A percentile compares a stretch with the other conserved stretches of the same genome.
Evolutionary conservation across 2,797 vertebrate species (phyloP).

Genomic region (Cossypha heuglini): DNA sequence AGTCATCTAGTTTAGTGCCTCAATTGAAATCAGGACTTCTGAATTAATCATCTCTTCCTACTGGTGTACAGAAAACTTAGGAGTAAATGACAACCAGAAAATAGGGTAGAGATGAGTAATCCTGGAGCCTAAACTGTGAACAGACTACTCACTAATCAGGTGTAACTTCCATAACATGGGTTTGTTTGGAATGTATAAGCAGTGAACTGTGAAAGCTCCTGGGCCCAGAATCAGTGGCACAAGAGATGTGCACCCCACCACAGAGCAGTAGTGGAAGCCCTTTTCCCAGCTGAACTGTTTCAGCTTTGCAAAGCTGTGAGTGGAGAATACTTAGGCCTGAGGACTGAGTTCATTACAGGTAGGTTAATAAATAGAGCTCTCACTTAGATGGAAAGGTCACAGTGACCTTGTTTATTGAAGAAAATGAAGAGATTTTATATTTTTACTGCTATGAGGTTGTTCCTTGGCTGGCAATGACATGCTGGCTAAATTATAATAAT

Average conservation of each 20-base stretch:
- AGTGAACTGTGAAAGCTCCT: neutral
- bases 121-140: neutral
- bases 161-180: neutral
- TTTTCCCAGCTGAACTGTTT: neutral
- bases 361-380: neutral
- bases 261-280: neutral
- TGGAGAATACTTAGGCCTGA: neutral
- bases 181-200: neutral
- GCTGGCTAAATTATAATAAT: neutral
- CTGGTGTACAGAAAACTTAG: neutral
- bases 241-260: rapidly evolving
- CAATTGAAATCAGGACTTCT: neutral
- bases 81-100: neutral
- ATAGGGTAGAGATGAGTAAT: neutral
- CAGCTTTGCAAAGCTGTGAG: neutral
- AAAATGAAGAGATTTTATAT: neutral
- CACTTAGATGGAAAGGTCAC: neutral
- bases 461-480: neutral
- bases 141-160: neutral
- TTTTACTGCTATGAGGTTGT: neutral
- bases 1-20: neutral
- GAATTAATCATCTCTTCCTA: neutral
- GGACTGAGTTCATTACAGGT: neutral
- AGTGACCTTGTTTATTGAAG: neutral
- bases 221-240: neutral